These are phyloP conservation scores for Dilophus febrilis DNA, from an alignment of 2,888 invertebrate species.

Conservation along the genomic window DNA sequence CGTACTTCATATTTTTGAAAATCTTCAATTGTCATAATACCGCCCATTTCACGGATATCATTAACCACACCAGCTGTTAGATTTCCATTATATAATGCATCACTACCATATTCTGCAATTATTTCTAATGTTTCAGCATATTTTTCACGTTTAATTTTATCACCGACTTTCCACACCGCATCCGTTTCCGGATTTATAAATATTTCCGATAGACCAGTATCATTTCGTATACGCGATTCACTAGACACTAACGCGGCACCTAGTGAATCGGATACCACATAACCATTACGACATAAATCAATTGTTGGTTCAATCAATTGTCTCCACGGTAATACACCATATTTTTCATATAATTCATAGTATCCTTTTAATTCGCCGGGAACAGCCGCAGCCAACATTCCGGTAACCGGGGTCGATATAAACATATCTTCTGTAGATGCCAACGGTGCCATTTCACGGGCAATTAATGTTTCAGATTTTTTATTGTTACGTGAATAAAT, in stretches of 20 bases:
- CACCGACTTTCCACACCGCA: slow-evolving; percentile 37
- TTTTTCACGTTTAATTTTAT: slow-evolving; percentile 37
- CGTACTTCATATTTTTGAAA: slow-evolving; percentile 43
- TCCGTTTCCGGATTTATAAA: slow-evolving; percentile 41
- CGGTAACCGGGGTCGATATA: slow-evolving; percentile 17
- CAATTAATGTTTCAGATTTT: slow-evolving; percentile 46
- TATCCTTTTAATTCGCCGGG: slow-evolving; percentile 73
- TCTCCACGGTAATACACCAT: slow-evolving; percentile 59
- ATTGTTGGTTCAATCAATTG: slow-evolving; percentile 46
- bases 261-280: slow-evolving; percentile 43
- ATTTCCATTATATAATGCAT: slow-evolving; percentile 62
- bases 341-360: slow-evolving; percentile 50
- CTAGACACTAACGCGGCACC: slow-evolving; percentile 36
- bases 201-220: slow-evolving; percentile 43
- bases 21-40: slow-evolving; percentile 56
- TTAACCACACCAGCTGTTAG: slow-evolving; percentile 46
- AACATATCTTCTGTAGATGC: slow-evolving; percentile 43
- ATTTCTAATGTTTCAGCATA: slow-evolving; percentile 53
- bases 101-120: slow-evolving; percentile 51
- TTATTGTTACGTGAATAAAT: slow-evolving; percentile 43
- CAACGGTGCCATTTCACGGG: slow-evolving; percentile 57
- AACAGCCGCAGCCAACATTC: neutral
- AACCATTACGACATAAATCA: slow-evolving; percentile 44
- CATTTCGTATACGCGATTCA: slow-evolving; percentile 35
- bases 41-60: slow-evolving; percentile 54